Evolutionary conservation across 2,113 vertebrate species (phyloP).

Genomic region (Dipodomys stephensi): DNA sequence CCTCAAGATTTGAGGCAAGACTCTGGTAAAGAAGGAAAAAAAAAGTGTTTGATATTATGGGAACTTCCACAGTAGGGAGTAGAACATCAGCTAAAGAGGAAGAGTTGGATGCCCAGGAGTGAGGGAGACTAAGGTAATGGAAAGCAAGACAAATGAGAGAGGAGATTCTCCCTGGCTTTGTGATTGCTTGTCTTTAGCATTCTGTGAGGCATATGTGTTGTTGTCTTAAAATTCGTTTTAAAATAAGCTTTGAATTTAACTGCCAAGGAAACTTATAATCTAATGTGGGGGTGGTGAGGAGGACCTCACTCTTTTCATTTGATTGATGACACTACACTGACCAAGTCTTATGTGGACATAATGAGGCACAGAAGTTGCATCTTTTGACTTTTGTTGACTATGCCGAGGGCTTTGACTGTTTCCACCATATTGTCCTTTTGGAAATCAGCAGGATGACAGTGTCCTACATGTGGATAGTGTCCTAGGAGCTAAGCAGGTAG

Average conservation of each 20-base stretch:
- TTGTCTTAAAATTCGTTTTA: background rate
- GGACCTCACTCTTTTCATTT: background rate
- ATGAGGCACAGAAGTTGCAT: background rate
- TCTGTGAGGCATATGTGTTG: background rate
- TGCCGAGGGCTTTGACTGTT: background rate
- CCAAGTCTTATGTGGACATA: background rate
- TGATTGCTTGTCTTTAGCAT: background rate
- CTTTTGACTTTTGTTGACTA: background rate
- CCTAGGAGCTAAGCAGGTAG: background rate
- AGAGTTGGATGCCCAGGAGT: too few species aligned
- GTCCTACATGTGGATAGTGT: too few species aligned
- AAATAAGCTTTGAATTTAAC: background rate
- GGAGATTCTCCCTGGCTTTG: background rate
- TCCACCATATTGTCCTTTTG: background rate
- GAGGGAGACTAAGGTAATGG: too few species aligned
- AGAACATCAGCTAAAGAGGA: fast-evolving
- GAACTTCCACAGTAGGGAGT: background rate
- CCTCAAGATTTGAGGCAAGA: background rate
- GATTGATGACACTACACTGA: background rate
- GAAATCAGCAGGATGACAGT: background rate
- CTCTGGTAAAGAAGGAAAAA: background rate
- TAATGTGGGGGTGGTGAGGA: background rate
- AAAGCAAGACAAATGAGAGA: background rate
- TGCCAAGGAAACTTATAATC: background rate
- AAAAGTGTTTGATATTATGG: fast-evolving